Conservation (phyloP, 2,888 invertebrate species). For the Silvanus unidentatus region DNA sequence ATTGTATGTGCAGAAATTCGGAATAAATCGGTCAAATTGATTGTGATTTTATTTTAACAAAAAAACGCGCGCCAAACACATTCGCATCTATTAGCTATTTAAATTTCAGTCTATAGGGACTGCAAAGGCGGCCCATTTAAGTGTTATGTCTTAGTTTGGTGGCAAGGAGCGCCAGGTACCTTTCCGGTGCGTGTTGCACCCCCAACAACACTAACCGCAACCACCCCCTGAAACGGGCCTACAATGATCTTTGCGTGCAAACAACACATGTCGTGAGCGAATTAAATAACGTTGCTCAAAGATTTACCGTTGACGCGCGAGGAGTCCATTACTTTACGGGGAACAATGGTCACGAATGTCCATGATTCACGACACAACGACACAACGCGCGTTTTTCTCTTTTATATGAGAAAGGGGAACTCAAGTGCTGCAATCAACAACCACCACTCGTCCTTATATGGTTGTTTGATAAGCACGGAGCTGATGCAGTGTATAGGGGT, state of each 20-base stretch:
- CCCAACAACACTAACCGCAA: conserved; percentile 14
- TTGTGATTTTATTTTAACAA: too few species aligned
- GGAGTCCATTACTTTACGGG: conserved; percentile 38
- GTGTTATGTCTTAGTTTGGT: conserved; percentile 9
- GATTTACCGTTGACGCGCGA: conserved; percentile 37
- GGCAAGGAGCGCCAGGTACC: conserved; percentile 15
- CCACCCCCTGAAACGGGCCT: conserved; percentile 12
- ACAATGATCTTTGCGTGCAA: conserved; percentile 17
- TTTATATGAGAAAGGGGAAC: too few species aligned
- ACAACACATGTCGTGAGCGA: conserved; percentile 34
- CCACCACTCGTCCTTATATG: conserved; percentile 21
- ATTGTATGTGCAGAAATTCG: too few species aligned
- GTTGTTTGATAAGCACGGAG: too few species aligned
- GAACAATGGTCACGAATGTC: conserved; percentile 40
- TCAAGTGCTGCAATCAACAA: conserved; percentile 12
- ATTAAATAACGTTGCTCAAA: conserved; percentile 38
- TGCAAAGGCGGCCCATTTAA: too few species aligned
- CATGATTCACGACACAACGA: conserved; percentile 34
- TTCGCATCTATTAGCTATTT: too few species aligned
- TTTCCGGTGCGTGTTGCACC: neutral
- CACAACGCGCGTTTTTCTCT: conserved; percentile 19
- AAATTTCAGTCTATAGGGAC: too few species aligned
- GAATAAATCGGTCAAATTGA: too few species aligned
- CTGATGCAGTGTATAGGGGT: conserved; percentile 23
- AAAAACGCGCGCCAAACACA: too few species aligned